A percentile compares a stretch with the other conserved stretches of the same genome.
phyloP scores from a whole-genome alignment of 2,888 invertebrate genomes.

The Scaptomyza cyrtandrae region DNA sequence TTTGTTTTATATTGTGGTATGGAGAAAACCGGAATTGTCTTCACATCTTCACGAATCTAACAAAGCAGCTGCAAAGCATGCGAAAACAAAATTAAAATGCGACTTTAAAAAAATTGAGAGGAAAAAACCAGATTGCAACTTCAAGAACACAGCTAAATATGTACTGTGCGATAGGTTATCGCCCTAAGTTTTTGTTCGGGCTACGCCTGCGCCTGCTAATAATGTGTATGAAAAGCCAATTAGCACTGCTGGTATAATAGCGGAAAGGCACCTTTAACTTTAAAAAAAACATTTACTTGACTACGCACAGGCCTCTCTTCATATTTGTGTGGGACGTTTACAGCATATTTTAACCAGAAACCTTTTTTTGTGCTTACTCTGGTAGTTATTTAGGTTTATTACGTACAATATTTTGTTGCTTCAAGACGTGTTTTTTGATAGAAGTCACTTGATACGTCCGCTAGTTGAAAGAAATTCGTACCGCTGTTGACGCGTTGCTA shows the following conservation, averaged over 20 bases:
- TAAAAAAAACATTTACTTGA: conserved; percentile 13
- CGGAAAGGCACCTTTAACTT: conserved; percentile 13
- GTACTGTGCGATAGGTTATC: conserved; percentile 1
- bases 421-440: conserved; percentile 32
- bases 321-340: conserved; percentile 6
- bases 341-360: conserved; percentile 8
- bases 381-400: conserved; percentile 18
- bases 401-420: conserved; percentile 45
- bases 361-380: conserved; percentile 3
- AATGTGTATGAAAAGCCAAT: conserved; percentile 41
- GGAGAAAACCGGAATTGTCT: conserved; percentile 67
- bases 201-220: conserved; percentile 44
- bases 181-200: conserved; percentile 16
- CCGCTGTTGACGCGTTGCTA: conserved; percentile 49
- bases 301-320: conserved; percentile 23
- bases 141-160: conserved; percentile 29
- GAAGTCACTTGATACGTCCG: conserved; percentile 11
- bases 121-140: conserved; percentile 55
- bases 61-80: conserved; percentile 37
- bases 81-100: conserved; percentile 49
- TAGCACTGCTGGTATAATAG: conserved; percentile 22
- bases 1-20: conserved; percentile 22
- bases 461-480: conserved; percentile 26
- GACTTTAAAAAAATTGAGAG: conserved; percentile 54
- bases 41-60: conserved; percentile 52